These are phyloP conservation scores for Oscheius onirici DNA, from an alignment of 2,888 invertebrate genomes.

Conservation along the genomic window DNA sequence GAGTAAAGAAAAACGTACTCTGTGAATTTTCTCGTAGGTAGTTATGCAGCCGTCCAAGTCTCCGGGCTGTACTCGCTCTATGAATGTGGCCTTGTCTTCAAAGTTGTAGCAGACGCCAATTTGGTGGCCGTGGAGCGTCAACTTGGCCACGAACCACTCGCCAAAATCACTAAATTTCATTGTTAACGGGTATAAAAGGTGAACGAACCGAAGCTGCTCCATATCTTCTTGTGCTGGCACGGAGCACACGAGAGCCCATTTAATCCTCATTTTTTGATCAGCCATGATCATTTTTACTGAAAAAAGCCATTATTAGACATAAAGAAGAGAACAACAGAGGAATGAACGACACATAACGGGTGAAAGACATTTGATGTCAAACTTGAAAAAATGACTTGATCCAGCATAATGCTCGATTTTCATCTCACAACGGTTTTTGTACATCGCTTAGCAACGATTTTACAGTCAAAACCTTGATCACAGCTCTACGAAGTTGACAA, in stretches of 20 bases:
- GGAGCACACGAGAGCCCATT: slow-evolving; percentile 33
- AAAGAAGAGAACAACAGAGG: not conserved
- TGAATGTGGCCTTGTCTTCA: not conserved
- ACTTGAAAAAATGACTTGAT: too few species aligned
- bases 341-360: not conserved
- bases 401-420: too few species aligned
- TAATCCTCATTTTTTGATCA: slow-evolving; percentile 24
- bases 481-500: too few species aligned
- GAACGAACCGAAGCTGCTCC: slow-evolving; percentile 12
- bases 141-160: slow-evolving; percentile 18
- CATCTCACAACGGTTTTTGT: too few species aligned
- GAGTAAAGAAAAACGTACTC: not conserved
- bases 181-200: not conserved
- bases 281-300: slow-evolving; percentile 2
- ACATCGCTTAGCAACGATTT: too few species aligned
- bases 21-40: slow-evolving; percentile 28
- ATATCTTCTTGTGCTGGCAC: slow-evolving; percentile 14
- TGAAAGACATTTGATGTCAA: not conserved
- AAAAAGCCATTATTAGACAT: too few species aligned
- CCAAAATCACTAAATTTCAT: slow-evolving; percentile 25
- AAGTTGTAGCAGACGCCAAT: not conserved
- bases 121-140: not conserved
- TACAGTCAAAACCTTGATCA: too few species aligned
- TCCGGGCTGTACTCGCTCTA: slow-evolving; percentile 14
- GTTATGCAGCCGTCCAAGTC: slow-evolving; percentile 21